Evolutionary conservation across 2,797 vertebrate genomes (phyloP), one percentile per base, ranked within the genome.

Genomic region (Pempheris klunzingeri): DNA sequence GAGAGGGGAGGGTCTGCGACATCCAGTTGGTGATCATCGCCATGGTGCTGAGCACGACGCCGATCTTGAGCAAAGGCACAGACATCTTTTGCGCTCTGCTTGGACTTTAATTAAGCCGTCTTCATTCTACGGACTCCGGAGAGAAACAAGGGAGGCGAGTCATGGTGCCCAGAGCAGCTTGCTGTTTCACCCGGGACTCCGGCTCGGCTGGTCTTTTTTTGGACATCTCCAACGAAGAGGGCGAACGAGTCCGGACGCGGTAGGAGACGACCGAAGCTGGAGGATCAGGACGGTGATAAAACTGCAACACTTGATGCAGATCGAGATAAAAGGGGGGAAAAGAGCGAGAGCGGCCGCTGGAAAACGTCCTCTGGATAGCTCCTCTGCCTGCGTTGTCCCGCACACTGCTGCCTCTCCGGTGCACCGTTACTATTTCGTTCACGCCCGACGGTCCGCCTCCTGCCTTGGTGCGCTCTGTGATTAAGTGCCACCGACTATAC

Each of bases 1-100:
- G 93, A 41, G 97, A 96, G 75, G 97, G 97, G 93, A 98, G 94
- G 71, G 97, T 98, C 95, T 98, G 97, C 89, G 96, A 98, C 97
- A 98, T 97, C 97, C 97, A 98, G 96, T 97, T 98, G 93, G 97
- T 97, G 88, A 98, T 97, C 97, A 98, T 97, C 83, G 97, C 97
- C 97, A 97, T 97, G 93, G 97, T 98, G 96, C 97, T 98, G 84
- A 98, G 97, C 93, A 98, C 96, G 89, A 97, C 97, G 85, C 97
- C 97, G 90, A 98, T 96, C 94, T 98, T 97, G 79, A 97, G 94
- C 94, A 98, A 90, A 89, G 97, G 96, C 91, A 97, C 96, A 88
- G 97, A 96, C 96, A 97, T 97, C 88, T 95, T 83, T 32, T 77
- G 92, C 93, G 81, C 89, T 89, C 86, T 74, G 71, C 74, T 72